Evolutionary conservation across 2,888 invertebrate species (phyloP), one percentile per base, ranked within the genome.

Genomic region (Rhyacophila evoluta): DNA sequence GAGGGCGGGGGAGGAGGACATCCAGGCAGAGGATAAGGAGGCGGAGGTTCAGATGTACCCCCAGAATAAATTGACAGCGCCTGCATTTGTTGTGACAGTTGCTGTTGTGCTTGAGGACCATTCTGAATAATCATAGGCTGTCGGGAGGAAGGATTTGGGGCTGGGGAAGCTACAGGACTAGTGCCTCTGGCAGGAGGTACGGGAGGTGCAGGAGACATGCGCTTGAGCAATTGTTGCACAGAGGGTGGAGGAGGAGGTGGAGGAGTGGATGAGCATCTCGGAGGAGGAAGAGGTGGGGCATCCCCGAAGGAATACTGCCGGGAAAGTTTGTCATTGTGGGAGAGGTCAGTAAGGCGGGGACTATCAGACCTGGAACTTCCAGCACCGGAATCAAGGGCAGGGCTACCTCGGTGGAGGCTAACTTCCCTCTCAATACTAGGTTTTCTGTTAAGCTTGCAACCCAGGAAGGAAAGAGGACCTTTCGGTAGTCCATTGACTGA

Each of bases 301-400:
- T 91, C 91, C 78, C 91, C 86, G 84, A 87, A 89, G 77, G 94
- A 94, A 85, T 94, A 94, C 84, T 94, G 93, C 73, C 94, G 89
- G 83, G 91, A 92, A 41, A 94, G 89, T 82, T 89, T 89, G 83
- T 89, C 89, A 83, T 94, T 94, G 84, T 94, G 91, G 69, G 90
- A 88, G 27, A 86, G 85, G 83, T 93, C 93, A 10, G 92, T 87
- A 83, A 94, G 91, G 83, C 96, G 93, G 12, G 96, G 97, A 86
- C 96, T 96, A 85, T 97, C 97, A 4, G 97, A 97, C 75, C 97
- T 91, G 68, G 96, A 96, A 85, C 95, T 95, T 72, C 96, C 96
- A 11, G 96, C 96, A 15, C 96, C 96, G 75, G 95, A 95, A 85
- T 96, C 96, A 80, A 96, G 88, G 19, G 96, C 96, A 6, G 97